A percentile compares a stretch with the other conserved stretches of the same genome.
These are phyloP conservation scores for Peromyscus polionotus DNA, from an alignment of 2,113 vertebrate genomes.

Conservation along the genomic window DNA sequence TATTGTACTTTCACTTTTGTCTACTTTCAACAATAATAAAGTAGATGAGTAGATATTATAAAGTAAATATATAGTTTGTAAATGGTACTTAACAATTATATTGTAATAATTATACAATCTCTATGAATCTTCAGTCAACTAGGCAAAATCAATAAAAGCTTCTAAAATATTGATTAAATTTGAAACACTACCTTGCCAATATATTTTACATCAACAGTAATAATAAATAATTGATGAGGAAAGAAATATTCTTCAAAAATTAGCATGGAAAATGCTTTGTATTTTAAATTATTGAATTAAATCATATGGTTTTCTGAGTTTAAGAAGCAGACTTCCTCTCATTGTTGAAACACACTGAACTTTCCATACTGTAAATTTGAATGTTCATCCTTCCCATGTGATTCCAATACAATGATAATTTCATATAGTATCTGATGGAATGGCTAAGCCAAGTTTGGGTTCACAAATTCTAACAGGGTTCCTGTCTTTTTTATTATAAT, in stretches of 20 bases:
- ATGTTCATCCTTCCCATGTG: not conserved
- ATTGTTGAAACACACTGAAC: not conserved
- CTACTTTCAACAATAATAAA: not conserved
- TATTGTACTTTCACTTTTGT: not conserved
- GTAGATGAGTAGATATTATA: not conserved
- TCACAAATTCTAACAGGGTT: not conserved
- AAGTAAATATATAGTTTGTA: not conserved
- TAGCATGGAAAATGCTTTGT: not conserved
- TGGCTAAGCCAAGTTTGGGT: not conserved
- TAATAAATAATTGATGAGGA: not conserved
- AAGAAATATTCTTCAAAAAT: conserved; percentile 7
- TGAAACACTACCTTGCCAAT: not conserved
- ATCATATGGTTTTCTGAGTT: not conserved
- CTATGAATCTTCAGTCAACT: not conserved
- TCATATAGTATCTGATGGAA: not conserved
- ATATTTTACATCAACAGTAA: not conserved
- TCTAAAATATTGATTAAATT: not conserved
- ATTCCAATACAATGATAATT: not conserved
- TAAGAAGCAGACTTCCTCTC: not conserved
- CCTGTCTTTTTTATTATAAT: conserved; percentile 61
- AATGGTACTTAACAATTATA: not conserved
- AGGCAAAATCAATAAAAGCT: not conserved
- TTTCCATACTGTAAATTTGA: not conserved
- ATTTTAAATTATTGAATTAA: conserved; percentile 17
- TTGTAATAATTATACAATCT: not conserved